phyloP scores from a whole-genome alignment of 2,797 vertebrate species.

The Leptoclinus maculatus region DNA sequence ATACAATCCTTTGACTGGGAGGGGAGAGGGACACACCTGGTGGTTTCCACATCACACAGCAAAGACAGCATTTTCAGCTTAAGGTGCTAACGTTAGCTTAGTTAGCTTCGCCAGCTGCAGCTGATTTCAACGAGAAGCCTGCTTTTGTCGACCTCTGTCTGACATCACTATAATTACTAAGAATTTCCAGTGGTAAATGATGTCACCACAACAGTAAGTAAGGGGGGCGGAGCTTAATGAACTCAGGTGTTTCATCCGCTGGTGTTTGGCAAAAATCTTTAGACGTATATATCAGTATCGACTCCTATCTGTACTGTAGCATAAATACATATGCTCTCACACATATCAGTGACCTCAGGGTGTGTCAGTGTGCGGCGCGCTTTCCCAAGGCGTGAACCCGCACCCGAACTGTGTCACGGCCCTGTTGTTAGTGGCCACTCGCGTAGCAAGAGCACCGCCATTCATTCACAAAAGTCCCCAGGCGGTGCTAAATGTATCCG shows the following conservation, averaged over 20 bases:
- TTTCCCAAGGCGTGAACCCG: constrained; percentile 35
- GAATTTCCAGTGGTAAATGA: not conserved
- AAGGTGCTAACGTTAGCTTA: not conserved
- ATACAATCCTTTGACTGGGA: too few species aligned
- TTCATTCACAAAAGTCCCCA: constrained; percentile 60
- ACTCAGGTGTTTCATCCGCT: not conserved
- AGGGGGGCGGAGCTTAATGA: not conserved
- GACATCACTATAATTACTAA: not conserved
- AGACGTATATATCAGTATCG: not conserved
- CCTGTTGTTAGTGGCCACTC: constrained; percentile 53
- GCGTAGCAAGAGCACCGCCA: constrained; percentile 34
- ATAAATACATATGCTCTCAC: not conserved
- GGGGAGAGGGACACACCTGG: too few species aligned
- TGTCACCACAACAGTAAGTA: too few species aligned
- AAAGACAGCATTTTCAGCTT: too few species aligned
- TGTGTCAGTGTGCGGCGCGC: constrained; percentile 41
- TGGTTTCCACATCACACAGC: too few species aligned
- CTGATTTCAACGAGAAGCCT: not conserved
- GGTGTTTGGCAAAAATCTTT: not conserved
- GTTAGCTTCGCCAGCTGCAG: not conserved
- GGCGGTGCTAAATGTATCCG: constrained; percentile 49
- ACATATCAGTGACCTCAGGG: constrained; percentile 34
- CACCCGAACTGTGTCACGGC: constrained; percentile 45
- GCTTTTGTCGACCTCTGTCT: not conserved
- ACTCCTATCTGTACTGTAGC: not conserved